Percentiles rank a stretch among this genome's conserved stretches.
Evolutionary conservation across 2,888 invertebrate species (phyloP).

Genomic region (Crematogaster levior): DNA sequence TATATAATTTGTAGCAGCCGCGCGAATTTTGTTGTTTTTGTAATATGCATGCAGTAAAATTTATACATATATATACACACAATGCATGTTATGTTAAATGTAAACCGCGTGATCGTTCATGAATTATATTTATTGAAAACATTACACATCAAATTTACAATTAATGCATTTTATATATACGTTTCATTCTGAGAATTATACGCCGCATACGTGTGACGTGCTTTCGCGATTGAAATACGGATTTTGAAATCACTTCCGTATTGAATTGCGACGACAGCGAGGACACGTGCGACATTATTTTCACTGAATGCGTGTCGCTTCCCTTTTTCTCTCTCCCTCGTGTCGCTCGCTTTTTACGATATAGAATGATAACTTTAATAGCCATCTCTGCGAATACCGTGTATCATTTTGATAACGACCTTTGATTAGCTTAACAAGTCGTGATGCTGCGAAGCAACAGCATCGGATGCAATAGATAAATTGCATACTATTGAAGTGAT

Average conservation of each 20-base stretch:
- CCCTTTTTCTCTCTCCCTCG: not conserved
- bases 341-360: conserved; percentile 15
- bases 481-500: conserved; percentile 52
- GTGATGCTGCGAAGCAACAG: conserved; percentile 12
- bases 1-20: not conserved
- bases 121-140: conserved; percentile 10
- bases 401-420: conserved; percentile 49
- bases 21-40: not conserved
- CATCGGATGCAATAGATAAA: conserved; percentile 49
- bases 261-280: not conserved
- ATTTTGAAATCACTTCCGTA: conserved; percentile 10
- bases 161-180: not conserved
- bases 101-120: not conserved
- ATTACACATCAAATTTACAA: not conserved
- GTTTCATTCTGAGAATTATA: conserved; percentile 1
- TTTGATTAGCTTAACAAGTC: conserved; percentile 52
- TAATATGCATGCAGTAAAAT: not conserved
- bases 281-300: conserved; percentile 27
- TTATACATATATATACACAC: not conserved
- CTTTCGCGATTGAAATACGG: conserved; percentile 4
- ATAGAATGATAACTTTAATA: conserved; percentile 37
- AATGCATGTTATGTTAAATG: not conserved
- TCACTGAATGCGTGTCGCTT: not conserved
- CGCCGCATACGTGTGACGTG: not conserved
- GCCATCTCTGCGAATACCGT: not conserved